phyloP scores from a whole-genome alignment of 37 sponge, comb jelly and placozoan genomes.

The Aplysina aerophoba region DNA sequence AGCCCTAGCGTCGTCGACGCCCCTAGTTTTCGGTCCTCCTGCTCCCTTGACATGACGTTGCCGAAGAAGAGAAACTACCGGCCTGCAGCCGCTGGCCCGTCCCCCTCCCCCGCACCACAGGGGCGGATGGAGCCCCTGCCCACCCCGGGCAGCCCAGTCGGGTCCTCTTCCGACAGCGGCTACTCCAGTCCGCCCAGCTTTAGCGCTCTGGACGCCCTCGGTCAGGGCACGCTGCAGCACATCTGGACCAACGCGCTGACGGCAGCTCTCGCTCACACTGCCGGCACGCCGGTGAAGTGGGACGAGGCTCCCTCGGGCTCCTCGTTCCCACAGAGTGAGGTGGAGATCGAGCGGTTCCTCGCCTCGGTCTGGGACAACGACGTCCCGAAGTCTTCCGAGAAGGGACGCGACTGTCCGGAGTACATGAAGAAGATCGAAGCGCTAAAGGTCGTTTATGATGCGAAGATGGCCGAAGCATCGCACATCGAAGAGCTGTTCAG shows the following conservation, averaged over 20 bases:
- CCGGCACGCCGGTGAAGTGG: neutral
- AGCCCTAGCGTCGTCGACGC: no score
- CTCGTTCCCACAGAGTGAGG: constrained; percentile 36
- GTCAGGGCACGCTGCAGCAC: neutral
- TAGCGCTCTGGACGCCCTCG: neutral
- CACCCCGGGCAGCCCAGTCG: constrained; percentile 2
- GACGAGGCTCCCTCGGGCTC: neutral
- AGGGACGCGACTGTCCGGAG: neutral
- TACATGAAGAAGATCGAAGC: constrained; percentile 36
- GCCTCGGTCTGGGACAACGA: constrained; percentile 22
- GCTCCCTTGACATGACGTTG: constrained; percentile 8
- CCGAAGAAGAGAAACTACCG: constrained; percentile 30
- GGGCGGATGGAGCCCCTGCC: neutral
- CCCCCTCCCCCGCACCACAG: neutral
- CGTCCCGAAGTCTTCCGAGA: neutral
- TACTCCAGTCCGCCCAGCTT: constrained; percentile 31
- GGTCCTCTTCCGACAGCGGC: constrained; percentile 9
- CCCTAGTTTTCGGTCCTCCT: neutral
- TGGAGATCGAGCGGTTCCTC: constrained; percentile 24
- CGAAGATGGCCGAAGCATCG: constrained; percentile 40
- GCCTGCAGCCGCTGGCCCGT: neutral
- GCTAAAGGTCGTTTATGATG: constrained; percentile 31
- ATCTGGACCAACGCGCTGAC: constrained; percentile 1
- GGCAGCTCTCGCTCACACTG: neutral
- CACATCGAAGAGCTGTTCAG: constrained; percentile 16